A percentile compares a stretch with the other conserved stretches of the same genome.
phyloP scores from a whole-genome alignment of 2,888 invertebrate species.

The Pachymerium ferrugineum region DNA sequence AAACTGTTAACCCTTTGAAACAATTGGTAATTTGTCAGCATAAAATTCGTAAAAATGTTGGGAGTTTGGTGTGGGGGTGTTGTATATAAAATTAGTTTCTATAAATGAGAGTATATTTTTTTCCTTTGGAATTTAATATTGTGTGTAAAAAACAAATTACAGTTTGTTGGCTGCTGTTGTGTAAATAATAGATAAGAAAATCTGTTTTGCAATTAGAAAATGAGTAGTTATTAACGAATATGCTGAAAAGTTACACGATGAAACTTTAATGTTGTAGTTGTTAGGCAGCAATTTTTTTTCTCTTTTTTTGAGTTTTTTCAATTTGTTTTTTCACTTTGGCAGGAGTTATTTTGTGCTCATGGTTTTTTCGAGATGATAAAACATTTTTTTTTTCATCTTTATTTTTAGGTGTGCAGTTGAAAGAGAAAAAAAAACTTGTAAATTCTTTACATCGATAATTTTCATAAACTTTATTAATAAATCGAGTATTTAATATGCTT shows the following conservation, averaged over 20 bases:
- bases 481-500: slow-evolving; percentile 9
- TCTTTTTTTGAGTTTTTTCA: neutral
- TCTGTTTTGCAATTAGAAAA: neutral
- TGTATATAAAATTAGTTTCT: slow-evolving; percentile 16
- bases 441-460: slow-evolving; percentile 18
- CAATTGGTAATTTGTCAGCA: neutral
- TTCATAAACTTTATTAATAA: slow-evolving; percentile 14
- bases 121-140: neutral
- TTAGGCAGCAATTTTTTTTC: neutral
- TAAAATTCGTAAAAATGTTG: neutral
- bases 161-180: neutral
- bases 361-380: slow-evolving; percentile 5
- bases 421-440: neutral
- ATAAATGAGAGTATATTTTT: slow-evolving; percentile 18
- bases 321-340: neutral
- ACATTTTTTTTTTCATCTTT: slow-evolving; percentile 1
- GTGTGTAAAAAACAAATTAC: neutral
- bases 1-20: neutral
- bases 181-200: neutral
- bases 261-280: neutral
- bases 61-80: neutral
- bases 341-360: slow-evolving; percentile 1
- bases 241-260: neutral
- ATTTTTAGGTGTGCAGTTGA: neutral
- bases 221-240: neutral